Evolutionary conservation across 1,140 invertebrate species (phyloP).

Genomic region (Lepidurus apus): DNA sequence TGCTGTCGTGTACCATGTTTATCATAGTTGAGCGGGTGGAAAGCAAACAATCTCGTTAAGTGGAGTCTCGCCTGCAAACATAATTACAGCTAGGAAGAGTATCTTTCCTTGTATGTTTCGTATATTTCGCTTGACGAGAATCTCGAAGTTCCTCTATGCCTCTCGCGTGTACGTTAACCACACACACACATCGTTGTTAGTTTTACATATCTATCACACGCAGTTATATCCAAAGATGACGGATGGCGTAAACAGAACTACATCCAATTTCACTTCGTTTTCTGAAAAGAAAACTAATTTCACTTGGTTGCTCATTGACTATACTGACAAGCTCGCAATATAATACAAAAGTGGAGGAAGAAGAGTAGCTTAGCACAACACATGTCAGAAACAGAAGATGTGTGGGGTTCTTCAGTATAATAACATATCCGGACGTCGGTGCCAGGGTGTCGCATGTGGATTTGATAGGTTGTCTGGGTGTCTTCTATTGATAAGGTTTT

Average conservation of each 20-base stretch:
- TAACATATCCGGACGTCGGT: not conserved
- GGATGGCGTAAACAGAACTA: not conserved
- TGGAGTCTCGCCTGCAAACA: slow-evolving; percentile 7
- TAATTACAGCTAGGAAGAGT: not conserved
- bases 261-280: not conserved
- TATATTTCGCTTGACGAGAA: not conserved
- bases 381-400: not conserved
- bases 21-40: slow-evolving; percentile 21
- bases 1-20: not conserved
- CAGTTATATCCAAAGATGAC: not conserved
- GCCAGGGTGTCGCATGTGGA: not conserved
- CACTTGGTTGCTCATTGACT: not conserved
- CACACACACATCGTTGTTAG: not conserved
- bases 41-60: slow-evolving; percentile 22
- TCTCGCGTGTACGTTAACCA: not conserved
- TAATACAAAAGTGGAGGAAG: not conserved
- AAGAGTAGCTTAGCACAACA: not conserved
- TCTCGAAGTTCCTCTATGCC: not conserved
- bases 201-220: not conserved
- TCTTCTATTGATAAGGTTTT: not conserved
- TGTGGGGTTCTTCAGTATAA: not conserved
- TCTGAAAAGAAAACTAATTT: not conserved
- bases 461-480: not conserved
- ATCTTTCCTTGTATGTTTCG: not conserved
- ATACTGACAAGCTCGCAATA: not conserved